Evolutionary conservation across 2,113 vertebrate species (phyloP).

Genomic region (Psammodynastes pulverulentus): DNA sequence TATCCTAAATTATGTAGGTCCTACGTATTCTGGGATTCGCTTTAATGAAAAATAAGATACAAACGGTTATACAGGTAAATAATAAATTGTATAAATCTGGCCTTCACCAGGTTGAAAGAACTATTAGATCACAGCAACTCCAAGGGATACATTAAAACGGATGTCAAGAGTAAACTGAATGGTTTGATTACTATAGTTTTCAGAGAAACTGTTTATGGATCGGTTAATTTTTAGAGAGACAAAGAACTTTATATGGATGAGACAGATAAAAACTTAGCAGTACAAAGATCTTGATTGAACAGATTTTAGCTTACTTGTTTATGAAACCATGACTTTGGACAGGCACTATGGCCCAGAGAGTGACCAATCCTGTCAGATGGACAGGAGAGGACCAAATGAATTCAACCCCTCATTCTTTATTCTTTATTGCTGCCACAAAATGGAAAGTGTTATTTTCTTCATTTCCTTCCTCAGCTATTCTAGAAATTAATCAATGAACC

Average conservation of each 20-base stretch:
- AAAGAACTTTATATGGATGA: background rate
- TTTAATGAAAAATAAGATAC: background rate
- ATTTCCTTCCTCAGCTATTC: background rate
- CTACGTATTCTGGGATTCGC: background rate
- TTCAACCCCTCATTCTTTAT: background rate
- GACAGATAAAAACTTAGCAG: background rate
- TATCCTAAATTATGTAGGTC: background rate
- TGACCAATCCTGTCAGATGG: background rate
- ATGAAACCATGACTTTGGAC: background rate
- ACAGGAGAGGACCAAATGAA: background rate
- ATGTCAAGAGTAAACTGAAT: background rate
- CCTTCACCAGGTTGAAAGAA: background rate
- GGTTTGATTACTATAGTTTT: background rate
- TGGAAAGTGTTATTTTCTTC: background rate
- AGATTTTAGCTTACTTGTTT: background rate
- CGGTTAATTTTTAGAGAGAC: background rate
- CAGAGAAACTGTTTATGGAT: background rate
- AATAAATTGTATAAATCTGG: background rate
- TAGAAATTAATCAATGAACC: background rate
- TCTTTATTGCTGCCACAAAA: background rate
- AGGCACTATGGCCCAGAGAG: background rate
- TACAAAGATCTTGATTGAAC: background rate
- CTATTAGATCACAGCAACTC: background rate
- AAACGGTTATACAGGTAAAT: background rate
- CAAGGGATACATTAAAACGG: background rate